Base-by-base conservation (phyloP, 92 coral and sea anemone species). In the Phenganax marumi region DNA sequence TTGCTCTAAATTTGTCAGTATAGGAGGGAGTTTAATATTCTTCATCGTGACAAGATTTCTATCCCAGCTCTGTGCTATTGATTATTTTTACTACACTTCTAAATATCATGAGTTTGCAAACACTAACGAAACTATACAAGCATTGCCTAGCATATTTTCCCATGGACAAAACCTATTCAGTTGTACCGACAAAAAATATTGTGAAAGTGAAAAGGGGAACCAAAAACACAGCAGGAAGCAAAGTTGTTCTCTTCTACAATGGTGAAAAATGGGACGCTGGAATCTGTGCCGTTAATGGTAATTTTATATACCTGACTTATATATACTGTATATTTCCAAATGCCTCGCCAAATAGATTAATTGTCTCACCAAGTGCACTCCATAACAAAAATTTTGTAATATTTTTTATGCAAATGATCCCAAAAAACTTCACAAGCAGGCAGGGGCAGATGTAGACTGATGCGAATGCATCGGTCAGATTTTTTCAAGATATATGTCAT, bases 231-330 rank as follows among this genome's bases (percentile, higher is more conserved):
- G 50, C 13, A 39, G 84, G 84, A 61, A 79, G 84, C 76, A 79
- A 61, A n/a, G 84, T 79, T 26, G 72, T 61, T 14, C 77, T n/a
- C 0, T 12, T 79, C 60, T 79, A 79, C 78, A 48, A 79, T 26
- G 84, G 84, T 10, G 72, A 79, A 50, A 58, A 49, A 63, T 79
- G 72, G 69, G 84, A 79, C 26, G 84, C 84, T 2, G 73, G 60
- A 64, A 62, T 79, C 51, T 79, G 69, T 79, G 76, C 84, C 60
- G 84, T 64, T 64, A 61, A 63, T 62, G 84, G 84, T 79, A 79
- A 79, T 47, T 75, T 24, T 52, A 25, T n/a, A n/a, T 10, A 47
- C 19, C 13, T 13, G n/a, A 54, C 52, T 10, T 47, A 13, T 75
- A 19, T 17, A 75, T 25, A 4, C 60, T 69, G 50, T 69, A 24